Evolutionary conservation across 2,797 vertebrate genomes (phyloP).

Genomic region (Cichlasoma orientale): DNA sequence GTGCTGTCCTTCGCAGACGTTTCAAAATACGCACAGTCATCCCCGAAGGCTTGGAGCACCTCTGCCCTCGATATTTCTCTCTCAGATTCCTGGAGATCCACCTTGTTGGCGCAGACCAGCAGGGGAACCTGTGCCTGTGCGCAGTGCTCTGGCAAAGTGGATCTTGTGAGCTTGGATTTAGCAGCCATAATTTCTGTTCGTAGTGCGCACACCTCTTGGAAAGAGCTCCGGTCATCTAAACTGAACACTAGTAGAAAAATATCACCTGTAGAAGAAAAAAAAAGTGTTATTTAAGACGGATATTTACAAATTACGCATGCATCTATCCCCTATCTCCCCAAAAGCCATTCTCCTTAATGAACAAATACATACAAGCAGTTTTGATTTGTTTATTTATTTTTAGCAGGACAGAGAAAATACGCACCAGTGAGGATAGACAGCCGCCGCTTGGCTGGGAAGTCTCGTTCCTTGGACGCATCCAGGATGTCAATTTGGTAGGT

Average conservation of each 20-base stretch:
- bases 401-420: conserved; percentile 22
- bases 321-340: neutral
- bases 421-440: conserved; percentile 85
- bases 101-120: conserved; percentile 82
- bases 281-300: neutral
- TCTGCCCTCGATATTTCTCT: conserved; percentile 65
- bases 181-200: conserved; percentile 77
- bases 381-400: neutral
- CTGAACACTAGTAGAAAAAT: conserved; percentile 84
- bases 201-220: conserved; percentile 78
- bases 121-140: conserved; percentile 62
- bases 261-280: conserved; percentile 69
- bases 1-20: conserved; percentile 82
- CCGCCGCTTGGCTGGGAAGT: conserved; percentile 81
- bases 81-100: conserved; percentile 68
- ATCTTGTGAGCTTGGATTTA: conserved; percentile 75
- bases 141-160: conserved; percentile 41
- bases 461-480: conserved; percentile 80
- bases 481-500: conserved; percentile 83
- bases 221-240: conserved; percentile 79
- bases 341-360: neutral
- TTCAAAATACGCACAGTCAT: conserved; percentile 78
- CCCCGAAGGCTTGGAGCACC: conserved; percentile 64
- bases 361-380: neutral
- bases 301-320: conserved; percentile 2